A percentile compares a stretch with the other conserved stretches of the same genome.
Conservation (phyloP, 2,797 vertebrate genomes). For the Halcyon smyrnensis region DNA sequence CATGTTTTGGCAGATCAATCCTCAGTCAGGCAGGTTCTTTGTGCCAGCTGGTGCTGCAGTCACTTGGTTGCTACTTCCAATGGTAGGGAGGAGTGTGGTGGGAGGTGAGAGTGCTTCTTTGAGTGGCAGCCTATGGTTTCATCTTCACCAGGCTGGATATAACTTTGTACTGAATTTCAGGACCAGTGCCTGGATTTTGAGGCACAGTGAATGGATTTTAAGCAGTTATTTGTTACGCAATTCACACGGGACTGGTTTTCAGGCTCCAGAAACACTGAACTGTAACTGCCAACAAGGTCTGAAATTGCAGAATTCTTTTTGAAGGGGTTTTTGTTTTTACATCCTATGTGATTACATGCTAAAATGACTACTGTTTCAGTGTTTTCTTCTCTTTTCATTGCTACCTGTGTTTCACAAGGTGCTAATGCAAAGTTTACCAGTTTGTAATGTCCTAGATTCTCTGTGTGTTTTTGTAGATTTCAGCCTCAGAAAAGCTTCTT, state of each 20-base stretch:
- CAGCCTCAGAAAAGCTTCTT: background rate
- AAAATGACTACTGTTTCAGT: background rate
- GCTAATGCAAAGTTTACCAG: background rate
- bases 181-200: background rate
- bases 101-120: background rate
- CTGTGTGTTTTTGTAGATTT: background rate
- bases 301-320: background rate
- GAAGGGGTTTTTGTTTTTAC: background rate
- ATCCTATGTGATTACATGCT: background rate
- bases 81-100: background rate
- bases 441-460: background rate
- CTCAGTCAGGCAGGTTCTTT: background rate
- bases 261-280: background rate
- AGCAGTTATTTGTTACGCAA: background rate
- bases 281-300: background rate
- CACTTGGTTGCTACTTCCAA: background rate
- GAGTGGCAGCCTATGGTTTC: background rate
- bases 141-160: background rate
- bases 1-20: slow-evolving; percentile 9
- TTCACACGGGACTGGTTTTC: background rate
- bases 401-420: background rate
- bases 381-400: background rate
- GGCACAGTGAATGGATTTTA: background rate
- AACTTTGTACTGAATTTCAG: background rate
- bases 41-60: background rate